These are phyloP conservation scores for Neolamprologus longior DNA, from an alignment of 2,113 vertebrate species.

Conservation along the genomic window DNA sequence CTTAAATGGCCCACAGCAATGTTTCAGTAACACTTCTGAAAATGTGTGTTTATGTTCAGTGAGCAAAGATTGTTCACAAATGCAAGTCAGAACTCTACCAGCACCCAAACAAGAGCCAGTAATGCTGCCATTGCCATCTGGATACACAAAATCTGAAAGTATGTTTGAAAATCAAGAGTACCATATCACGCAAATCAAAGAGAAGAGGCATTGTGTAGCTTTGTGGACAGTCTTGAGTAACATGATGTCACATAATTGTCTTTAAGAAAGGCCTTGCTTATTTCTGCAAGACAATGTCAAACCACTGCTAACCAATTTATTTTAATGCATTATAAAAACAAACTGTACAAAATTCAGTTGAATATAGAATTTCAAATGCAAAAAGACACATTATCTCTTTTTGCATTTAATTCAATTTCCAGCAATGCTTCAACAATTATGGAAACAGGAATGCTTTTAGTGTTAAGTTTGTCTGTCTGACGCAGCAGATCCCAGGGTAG, in stretches of 20 bases:
- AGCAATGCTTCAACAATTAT: not conserved
- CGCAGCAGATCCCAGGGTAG: not conserved
- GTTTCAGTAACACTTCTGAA: not conserved
- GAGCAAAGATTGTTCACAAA: not conserved
- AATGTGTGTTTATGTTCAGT: not conserved
- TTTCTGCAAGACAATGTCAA: not conserved
- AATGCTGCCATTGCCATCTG: not conserved
- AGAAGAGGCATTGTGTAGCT: not conserved
- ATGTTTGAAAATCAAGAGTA: not conserved
- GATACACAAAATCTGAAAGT: not conserved
- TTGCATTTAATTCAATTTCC: not conserved
- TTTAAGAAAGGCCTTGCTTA: not conserved
- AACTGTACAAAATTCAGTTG: not conserved
- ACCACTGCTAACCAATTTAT: not conserved
- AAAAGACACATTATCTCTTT: not conserved
- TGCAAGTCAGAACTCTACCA: not conserved
- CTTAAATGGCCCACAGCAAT: not conserved
- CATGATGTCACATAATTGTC: not conserved
- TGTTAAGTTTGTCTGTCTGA: not conserved
- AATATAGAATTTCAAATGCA: not conserved
- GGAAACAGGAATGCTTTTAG: not conserved
- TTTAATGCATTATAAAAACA: not conserved
- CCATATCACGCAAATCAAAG: not conserved
- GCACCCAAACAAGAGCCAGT: not conserved
- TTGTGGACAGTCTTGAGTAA: not conserved